phyloP scores from a whole-genome alignment of 2,113 vertebrate species.

The Hemiprocne comata region DNA sequence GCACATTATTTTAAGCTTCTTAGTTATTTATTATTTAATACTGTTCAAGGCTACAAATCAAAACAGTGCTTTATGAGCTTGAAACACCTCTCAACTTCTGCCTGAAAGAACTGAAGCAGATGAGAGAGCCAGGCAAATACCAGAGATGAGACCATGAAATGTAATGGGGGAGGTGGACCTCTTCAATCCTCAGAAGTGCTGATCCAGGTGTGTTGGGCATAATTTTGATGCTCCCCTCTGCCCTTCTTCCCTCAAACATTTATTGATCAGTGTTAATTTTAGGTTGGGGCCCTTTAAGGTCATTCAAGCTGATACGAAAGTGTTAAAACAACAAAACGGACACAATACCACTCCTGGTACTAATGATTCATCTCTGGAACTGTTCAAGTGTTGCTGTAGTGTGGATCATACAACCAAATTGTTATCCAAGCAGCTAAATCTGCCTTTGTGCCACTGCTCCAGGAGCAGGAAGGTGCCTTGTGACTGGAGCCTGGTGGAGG shows the following conservation, averaged over 20 bases:
- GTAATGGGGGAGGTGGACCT: neutral
- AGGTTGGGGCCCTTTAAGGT: neutral
- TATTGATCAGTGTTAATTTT: neutral
- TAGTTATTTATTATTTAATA: slow-evolving; percentile 38
- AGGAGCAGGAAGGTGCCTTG: neutral
- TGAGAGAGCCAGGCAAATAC: neutral
- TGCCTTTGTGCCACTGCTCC: neutral
- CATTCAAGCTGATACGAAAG: neutral
- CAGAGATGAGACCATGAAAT: neutral
- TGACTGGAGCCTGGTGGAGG: neutral
- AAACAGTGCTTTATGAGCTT: neutral
- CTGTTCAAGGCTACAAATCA: neutral
- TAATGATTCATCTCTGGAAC: neutral
- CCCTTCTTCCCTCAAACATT: neutral
- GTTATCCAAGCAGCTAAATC: neutral
- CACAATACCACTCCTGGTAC: neutral
- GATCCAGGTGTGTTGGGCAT: neutral
- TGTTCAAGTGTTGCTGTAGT: neutral
- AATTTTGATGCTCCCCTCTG: neutral
- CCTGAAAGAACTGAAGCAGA: slow-evolving; percentile 16
- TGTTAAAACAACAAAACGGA: neutral
- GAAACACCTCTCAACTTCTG: neutral
- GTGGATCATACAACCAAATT: neutral
- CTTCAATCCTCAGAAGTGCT: neutral
- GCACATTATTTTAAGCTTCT: neutral